These are phyloP conservation scores for Eupeodes latifasciatus DNA, from an alignment of 2,888 invertebrate genomes.

Conservation along the genomic window DNA sequence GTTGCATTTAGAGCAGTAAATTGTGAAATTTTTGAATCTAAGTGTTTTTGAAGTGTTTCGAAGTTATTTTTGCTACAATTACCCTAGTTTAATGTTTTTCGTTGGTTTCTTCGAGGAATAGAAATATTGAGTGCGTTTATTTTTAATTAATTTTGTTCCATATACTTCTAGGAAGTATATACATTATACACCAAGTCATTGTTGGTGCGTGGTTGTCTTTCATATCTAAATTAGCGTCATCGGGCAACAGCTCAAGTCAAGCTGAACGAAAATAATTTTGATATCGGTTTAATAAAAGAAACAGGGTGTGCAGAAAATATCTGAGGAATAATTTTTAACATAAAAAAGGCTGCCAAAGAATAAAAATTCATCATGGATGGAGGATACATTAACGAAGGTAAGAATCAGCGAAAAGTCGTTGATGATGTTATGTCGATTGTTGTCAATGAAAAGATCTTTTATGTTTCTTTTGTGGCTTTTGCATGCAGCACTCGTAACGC, in stretches of 20 bases:
- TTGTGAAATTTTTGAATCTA: conserved; percentile 40
- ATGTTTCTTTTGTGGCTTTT: conserved; percentile 32
- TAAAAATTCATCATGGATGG: conserved; percentile 81
- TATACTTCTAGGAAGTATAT: not conserved
- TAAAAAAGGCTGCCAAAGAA: conserved; percentile 15
- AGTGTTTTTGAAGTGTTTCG: conserved; percentile 46
- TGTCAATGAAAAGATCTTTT: conserved; percentile 58
- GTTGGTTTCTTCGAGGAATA: conserved; percentile 12
- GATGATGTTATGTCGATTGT: too few species aligned
- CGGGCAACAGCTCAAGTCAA: conserved; percentile 53
- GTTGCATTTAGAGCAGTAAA: conserved; percentile 44
- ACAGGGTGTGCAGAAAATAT: conserved; percentile 21
- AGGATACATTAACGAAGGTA: conserved; percentile 84
- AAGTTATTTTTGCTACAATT: conserved; percentile 63
- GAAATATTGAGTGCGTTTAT: not conserved
- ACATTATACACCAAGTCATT: not conserved
- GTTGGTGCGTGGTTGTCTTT: not conserved
- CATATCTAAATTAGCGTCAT: conserved; percentile 10
- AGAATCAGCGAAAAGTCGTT: conserved; percentile 71
- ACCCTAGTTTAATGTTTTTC: conserved; percentile 46
- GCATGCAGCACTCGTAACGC: conserved; percentile 26
- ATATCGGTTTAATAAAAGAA: conserved; percentile 42
- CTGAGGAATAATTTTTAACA: conserved; percentile 16
- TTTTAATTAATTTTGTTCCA: not conserved
- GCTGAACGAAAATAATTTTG: conserved; percentile 49